Base-by-base conservation (phyloP, 2,888 invertebrate genomes). In the Seira ritae region DNA sequence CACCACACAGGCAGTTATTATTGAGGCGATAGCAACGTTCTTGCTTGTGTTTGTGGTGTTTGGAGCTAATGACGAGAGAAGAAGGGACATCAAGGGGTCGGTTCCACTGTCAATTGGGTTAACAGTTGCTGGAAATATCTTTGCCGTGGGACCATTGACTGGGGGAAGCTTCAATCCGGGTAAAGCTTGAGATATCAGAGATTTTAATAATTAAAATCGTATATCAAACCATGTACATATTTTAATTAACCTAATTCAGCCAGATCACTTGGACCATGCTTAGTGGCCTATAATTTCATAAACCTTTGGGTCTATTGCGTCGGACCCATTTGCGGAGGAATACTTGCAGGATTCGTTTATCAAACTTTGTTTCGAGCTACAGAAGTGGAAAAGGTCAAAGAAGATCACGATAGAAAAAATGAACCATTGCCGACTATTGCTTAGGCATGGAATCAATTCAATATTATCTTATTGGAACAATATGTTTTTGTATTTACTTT, bases 261-360 rank as follows among this genome's bases (percentile, higher is more conserved):
- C 2, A 89, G 92, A 68, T 91, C 91, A 60, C 91, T 92, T 84
- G 92, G 92, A 19, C 92, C 92, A 0, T 91, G 92, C 4, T 90
- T 92, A 31, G 89, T 91, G 46, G 89, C 90, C 77, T 90, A 90
- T 8, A 84, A 89, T n/a, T 92, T 91, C 91, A 88, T 89, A 1
- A 85, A 91, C 78, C 92, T 92, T 82, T 92, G 92, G 95, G 93
- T 97, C 0, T 97, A 96, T 91, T 97, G 97, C 97, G 93, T 94
- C 15, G 97, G 97, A 0, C 97, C 97, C 0, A 93, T 95, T 82
- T 65, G 69, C 0, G 86, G 86, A 24, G 86, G 74, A 10, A 12
- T 86, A 0, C 19, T 73, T 2, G 86, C 84, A 20, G 86, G 80
- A 10, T 68, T 76, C 17, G 46, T 84, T n/a, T 86, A 86, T 46